phyloP scores from a whole-genome alignment of 2,113 vertebrate species.

The Lethenteron camtschaticum region DNA sequence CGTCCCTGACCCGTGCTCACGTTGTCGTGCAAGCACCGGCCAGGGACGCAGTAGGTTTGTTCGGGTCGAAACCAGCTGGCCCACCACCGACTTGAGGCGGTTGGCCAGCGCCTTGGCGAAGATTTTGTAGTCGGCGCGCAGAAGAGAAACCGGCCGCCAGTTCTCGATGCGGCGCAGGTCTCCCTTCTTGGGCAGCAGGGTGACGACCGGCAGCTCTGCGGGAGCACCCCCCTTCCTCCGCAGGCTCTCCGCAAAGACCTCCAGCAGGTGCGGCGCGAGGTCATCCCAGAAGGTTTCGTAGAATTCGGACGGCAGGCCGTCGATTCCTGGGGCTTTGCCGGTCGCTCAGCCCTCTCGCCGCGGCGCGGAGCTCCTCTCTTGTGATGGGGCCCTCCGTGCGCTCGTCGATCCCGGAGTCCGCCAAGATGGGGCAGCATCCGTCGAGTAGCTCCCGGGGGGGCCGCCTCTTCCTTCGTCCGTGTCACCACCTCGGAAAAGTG shows the following conservation, averaged over 20 bases:
- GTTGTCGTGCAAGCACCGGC: not conserved
- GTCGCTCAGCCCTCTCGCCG: too few relatives aligned
- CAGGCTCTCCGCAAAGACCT: not conserved
- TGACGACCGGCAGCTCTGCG: not conserved
- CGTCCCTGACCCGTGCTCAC: not conserved
- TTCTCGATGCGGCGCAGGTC: not conserved
- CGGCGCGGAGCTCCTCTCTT: too few relatives aligned
- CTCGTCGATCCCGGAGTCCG: too few relatives aligned
- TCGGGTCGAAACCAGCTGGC: not conserved
- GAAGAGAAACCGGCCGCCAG: not conserved
- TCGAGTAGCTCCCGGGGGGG: too few relatives aligned
- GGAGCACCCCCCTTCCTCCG: not conserved
- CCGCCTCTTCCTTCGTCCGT: too few relatives aligned
- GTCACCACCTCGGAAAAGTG: too few relatives aligned
- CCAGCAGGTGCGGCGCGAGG: not conserved
- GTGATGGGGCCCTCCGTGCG: too few relatives aligned
- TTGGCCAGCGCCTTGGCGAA: constrained; percentile 1
- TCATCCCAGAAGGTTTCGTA: not conserved
- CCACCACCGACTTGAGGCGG: not conserved
- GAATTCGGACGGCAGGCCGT: not conserved
- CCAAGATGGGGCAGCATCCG: too few relatives aligned
- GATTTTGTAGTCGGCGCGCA: not conserved
- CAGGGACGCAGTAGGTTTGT: not conserved
- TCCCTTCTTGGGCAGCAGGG: constrained; percentile 4
- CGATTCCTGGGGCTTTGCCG: not conserved